Conservation (phyloP, 2,797 vertebrate species). For the Anas bahamensis region DNA sequence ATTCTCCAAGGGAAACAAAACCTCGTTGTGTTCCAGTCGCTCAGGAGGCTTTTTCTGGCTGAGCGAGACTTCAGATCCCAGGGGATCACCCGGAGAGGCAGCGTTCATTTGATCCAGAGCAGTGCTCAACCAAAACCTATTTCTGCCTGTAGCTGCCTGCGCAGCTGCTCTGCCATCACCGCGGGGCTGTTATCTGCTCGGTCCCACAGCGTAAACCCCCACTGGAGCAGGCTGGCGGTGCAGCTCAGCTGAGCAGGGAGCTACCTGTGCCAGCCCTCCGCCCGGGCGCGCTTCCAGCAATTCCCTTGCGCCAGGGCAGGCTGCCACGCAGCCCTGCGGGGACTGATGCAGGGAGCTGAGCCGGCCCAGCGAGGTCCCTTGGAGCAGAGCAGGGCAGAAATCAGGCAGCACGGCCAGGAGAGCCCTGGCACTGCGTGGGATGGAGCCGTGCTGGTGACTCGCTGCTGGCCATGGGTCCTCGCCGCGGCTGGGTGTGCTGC, state of each 20-base stretch:
- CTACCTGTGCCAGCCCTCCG: background rate
- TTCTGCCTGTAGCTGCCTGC: background rate
- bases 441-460: background rate
- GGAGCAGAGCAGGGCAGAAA: background rate
- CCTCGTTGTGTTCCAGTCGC: background rate
- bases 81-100: background rate
- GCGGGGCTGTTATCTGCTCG: background rate
- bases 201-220: rapidly evolving
- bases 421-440: background rate
- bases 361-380: rapidly evolving
- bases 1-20: background rate
- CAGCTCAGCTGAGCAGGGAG: background rate
- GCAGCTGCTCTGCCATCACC: background rate
- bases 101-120: background rate
- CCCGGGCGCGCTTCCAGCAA: background rate
- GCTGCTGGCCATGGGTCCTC: rapidly evolving
- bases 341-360: background rate
- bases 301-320: background rate
- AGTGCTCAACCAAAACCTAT: background rate
- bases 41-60: background rate
- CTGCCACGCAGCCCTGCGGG: background rate
- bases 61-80: background rate
- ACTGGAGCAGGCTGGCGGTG: background rate
- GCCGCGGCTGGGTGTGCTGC: background rate
- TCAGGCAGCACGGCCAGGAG: background rate